phyloP scores from a whole-genome alignment of 2,888 invertebrate species.

The Anthoptus insignis region DNA sequence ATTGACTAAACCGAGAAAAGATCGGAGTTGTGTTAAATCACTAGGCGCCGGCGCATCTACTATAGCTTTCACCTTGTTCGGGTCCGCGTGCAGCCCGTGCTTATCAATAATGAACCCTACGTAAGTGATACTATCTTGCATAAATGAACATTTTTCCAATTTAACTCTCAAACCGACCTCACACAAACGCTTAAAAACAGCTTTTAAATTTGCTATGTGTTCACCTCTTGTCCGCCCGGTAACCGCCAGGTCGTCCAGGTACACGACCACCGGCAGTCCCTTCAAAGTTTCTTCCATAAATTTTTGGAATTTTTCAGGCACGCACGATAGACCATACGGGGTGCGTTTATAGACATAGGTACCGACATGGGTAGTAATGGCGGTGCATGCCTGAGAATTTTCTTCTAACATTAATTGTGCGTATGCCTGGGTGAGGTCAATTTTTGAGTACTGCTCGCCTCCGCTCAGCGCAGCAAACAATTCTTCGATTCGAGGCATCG shows the following conservation, averaged over 20 bases:
- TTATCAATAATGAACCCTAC: conserved; percentile 11
- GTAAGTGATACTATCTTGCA: conserved; percentile 15
- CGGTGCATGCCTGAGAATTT: conserved; percentile 44
- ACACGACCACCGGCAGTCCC: conserved; percentile 36
- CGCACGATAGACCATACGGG: conserved; percentile 45
- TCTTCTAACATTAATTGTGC: conserved; percentile 44
- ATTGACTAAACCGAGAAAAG: conserved; percentile 45
- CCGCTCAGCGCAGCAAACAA: conserved; percentile 49
- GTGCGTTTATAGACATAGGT: conserved; percentile 48
- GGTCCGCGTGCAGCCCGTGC: not conserved
- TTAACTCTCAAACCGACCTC: too few species aligned
- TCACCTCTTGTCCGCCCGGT: conserved; percentile 30
- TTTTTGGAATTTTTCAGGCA: conserved; percentile 50
- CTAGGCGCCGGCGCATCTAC: conserved; percentile 37
- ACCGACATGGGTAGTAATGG: conserved; percentile 47
- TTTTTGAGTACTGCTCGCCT: conserved; percentile 49
- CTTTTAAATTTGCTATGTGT: conserved; percentile 35
- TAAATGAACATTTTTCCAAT: too few species aligned
- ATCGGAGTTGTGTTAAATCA: conserved; percentile 41
- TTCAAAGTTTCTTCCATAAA: conserved; percentile 42
- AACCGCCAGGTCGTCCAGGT: conserved; percentile 45
- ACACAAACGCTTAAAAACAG: too few species aligned
- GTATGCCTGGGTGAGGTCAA: conserved; percentile 49
- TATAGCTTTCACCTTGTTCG: not conserved
- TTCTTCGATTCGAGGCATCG: conserved; percentile 48